These are phyloP conservation scores for Hyaena hyaena DNA, from an alignment of 2,113 vertebrate species.

Conservation along the genomic window DNA sequence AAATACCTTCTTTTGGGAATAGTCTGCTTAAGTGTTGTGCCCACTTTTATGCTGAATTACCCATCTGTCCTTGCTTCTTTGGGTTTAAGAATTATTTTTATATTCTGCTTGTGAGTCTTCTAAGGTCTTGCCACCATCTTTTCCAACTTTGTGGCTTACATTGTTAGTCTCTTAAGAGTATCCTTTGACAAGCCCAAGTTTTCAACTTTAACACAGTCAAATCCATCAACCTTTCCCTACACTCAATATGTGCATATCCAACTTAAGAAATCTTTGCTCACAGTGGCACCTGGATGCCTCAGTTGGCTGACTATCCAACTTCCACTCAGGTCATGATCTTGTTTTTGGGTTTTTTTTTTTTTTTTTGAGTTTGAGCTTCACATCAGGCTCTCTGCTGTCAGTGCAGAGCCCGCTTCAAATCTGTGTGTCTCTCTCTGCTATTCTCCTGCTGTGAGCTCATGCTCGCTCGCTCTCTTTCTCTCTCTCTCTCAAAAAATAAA, in stretches of 20 bases:
- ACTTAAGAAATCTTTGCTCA: not conserved
- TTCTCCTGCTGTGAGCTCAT: too few relatives aligned
- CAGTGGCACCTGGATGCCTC: too few relatives aligned
- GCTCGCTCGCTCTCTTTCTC: too few relatives aligned
- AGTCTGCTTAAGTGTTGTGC: not conserved
- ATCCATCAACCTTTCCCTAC: not conserved
- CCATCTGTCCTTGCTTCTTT: not conserved
- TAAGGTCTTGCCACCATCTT: not conserved
- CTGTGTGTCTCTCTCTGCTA: too few relatives aligned
- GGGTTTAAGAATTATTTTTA: not conserved
- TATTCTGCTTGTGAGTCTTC: not conserved
- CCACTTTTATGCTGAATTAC: not conserved
- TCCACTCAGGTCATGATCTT: too few relatives aligned
- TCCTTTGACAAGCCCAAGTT: not conserved
- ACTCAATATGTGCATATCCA: not conserved
- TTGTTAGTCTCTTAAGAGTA: not conserved
- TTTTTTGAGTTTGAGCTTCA: too few relatives aligned
- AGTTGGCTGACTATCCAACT: too few relatives aligned
- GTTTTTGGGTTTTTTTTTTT: too few relatives aligned
- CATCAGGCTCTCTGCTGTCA: too few relatives aligned
- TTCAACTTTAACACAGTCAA: not conserved
- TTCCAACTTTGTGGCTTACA: not conserved
- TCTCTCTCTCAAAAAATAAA: too few relatives aligned
- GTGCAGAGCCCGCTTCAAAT: too few relatives aligned
- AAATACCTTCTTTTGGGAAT: not conserved